Evolutionary conservation across 1,140 invertebrate species (phyloP).

Genomic region (Neotoxoptera formosana): DNA sequence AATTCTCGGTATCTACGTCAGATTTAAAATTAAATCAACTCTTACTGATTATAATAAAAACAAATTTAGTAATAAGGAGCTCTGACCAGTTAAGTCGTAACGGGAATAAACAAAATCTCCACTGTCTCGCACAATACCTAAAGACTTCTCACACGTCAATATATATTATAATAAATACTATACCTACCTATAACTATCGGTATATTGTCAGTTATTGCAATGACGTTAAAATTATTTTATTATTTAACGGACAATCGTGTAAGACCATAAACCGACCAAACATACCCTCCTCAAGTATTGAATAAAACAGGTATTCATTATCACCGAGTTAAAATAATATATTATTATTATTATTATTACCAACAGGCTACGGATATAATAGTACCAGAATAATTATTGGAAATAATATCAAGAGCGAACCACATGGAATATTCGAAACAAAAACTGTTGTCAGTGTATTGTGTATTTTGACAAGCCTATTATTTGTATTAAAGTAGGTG

Average conservation of each 20-base stretch:
- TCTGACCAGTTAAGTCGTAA: not conserved
- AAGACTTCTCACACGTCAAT: not conserved
- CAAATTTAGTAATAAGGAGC: constrained; percentile 12
- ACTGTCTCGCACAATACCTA: not conserved
- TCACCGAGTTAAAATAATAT: not conserved
- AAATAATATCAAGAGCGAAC: not conserved
- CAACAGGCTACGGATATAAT: not conserved
- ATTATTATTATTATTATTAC: not conserved
- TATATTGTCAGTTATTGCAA: not conserved
- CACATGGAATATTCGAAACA: not conserved
- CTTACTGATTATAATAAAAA: constrained; percentile 32
- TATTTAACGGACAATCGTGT: not conserved
- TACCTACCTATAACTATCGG: not conserved
- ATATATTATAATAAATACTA: constrained; percentile 14
- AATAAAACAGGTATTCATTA: not conserved
- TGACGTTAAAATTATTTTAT: not conserved
- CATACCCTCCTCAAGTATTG: not conserved
- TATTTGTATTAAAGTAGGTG: not conserved
- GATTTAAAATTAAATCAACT: constrained; percentile 38
- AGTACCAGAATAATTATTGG: not conserved
- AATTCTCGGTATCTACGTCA: constrained; percentile 24
- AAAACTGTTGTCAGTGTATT: not conserved
- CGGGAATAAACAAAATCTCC: not conserved
- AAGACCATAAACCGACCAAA: not conserved
- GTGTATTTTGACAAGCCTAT: not conserved